phyloP scores from a whole-genome alignment of 2,797 vertebrate genomes.

The Schizothorax lantsangensis region DNA sequence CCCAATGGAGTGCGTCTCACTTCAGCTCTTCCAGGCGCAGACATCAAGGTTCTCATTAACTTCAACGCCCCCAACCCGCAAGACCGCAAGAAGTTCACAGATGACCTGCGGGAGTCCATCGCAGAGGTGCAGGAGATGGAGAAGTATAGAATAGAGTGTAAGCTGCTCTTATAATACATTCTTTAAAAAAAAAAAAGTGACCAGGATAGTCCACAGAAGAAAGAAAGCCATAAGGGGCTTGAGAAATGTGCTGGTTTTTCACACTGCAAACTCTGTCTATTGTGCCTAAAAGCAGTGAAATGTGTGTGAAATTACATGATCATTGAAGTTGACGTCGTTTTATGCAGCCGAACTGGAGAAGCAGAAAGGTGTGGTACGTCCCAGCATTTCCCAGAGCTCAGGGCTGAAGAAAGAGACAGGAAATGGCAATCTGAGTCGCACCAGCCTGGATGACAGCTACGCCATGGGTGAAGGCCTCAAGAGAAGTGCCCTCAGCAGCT shows the following conservation, averaged over 20 bases:
- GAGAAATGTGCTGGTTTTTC: background rate
- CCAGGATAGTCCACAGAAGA: background rate
- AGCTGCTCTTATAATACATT: slow-evolving; percentile 69
- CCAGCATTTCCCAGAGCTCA: slow-evolving; percentile 91
- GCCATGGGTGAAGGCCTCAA: slow-evolving; percentile 91
- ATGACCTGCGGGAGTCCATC: slow-evolving; percentile 93
- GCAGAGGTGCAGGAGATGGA: slow-evolving; percentile 99
- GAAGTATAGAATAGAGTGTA: slow-evolving; percentile 97
- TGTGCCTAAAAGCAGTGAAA: background rate
- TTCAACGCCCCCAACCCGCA: slow-evolving; percentile 98
- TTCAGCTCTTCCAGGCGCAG: slow-evolving; percentile 91
- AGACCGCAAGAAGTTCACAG: slow-evolving; percentile 97
- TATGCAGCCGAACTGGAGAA: slow-evolving; percentile 93
- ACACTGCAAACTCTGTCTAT: background rate
- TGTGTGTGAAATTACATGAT: slow-evolving; percentile 22
- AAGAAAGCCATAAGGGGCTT: background rate
- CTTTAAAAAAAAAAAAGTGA: background rate
- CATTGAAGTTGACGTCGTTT: background rate
- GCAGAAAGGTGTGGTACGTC: slow-evolving; percentile 92
- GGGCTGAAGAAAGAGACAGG: slow-evolving; percentile 91
- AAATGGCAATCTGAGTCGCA: slow-evolving; percentile 86
- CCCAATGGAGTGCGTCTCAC: slow-evolving; percentile 95
- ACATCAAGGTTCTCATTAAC: slow-evolving; percentile 95
- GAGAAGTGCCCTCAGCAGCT: slow-evolving; percentile 95
- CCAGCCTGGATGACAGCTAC: slow-evolving; percentile 95